phyloP scores from a whole-genome alignment of 2,888 invertebrate genomes.

The Synanthedon tipuliformis region DNA sequence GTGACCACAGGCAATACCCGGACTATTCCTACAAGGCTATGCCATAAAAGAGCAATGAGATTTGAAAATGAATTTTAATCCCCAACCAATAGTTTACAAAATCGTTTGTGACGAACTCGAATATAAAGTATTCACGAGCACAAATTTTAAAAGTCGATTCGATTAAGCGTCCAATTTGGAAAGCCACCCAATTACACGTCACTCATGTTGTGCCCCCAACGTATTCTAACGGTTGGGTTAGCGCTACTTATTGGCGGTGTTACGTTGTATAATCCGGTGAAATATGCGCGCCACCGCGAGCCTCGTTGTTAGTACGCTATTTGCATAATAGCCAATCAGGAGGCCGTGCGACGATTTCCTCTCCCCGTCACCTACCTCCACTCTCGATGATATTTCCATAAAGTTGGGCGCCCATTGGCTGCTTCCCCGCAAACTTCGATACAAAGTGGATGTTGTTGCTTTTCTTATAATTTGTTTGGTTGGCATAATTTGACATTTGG shows the following conservation, averaged over 20 bases:
- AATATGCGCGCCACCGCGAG: slow-evolving; percentile 5
- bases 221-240: neutral
- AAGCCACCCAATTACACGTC: neutral
- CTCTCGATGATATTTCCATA: slow-evolving; percentile 14
- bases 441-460: neutral
- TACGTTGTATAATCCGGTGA: slow-evolving; percentile 2
- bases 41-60: too few species aligned
- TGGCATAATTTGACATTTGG: neutral
- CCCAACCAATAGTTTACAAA: too few species aligned
- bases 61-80: too few species aligned
- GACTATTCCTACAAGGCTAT: too few species aligned
- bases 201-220: neutral
- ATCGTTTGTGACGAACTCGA: too few species aligned
- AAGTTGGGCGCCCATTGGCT: slow-evolving; percentile 8
- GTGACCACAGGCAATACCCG: too few species aligned
- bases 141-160: neutral
- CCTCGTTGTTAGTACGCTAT: slow-evolving; percentile 11
- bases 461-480: neutral
- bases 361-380: slow-evolving; percentile 3
- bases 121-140: neutral
- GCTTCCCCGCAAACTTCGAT: neutral
- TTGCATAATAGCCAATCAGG: slow-evolving; percentile 31
- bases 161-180: neutral
- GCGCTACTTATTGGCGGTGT: neutral
- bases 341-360: slow-evolving; percentile 12